Conservation (phyloP, 1,140 invertebrate species). For the Drosophila pandora region DNA sequence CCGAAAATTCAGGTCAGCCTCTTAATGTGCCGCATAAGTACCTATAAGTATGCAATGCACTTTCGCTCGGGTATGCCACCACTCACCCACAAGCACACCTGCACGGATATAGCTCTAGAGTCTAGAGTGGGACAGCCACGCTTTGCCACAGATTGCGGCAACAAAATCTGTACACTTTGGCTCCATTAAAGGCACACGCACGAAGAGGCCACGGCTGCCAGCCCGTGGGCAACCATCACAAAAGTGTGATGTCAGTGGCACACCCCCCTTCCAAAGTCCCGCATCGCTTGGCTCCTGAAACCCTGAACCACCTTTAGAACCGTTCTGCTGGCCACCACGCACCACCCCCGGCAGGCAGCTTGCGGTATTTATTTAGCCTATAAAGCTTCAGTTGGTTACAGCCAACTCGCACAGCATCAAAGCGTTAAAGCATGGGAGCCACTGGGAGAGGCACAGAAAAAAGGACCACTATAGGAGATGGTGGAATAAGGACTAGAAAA, state of each 20-base stretch:
- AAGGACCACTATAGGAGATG: not conserved
- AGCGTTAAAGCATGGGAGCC: constrained; percentile 39
- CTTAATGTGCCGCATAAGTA: constrained; percentile 75
- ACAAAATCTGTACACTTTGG: constrained; percentile 54
- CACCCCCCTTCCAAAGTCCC: constrained; percentile 13
- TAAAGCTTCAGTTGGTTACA: constrained; percentile 75
- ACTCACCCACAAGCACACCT: constrained; percentile 12
- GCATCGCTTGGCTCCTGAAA: too few relatives aligned
- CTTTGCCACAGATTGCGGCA: constrained; percentile 47
- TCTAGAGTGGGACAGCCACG: constrained; percentile 14
- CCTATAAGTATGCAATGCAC: constrained; percentile 76
- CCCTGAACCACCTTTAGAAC: not conserved
- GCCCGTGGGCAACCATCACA: constrained; percentile 65
- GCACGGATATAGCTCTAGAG: not conserved
- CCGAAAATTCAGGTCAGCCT: constrained; percentile 65
- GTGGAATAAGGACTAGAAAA: not conserved
- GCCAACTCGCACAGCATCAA: constrained; percentile 52
- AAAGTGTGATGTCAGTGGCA: constrained; percentile 72
- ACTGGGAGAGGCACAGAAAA: constrained; percentile 38
- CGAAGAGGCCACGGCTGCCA: constrained; percentile 46
- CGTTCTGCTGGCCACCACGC: not conserved
- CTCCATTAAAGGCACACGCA: constrained; percentile 57
- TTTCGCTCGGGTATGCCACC: constrained; percentile 42
- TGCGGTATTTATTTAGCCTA: constrained; percentile 80
- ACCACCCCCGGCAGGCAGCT: constrained; percentile 23